Base-by-base conservation (phyloP, 2,888 invertebrate genomes). In the Tenthredo amoena region DNA sequence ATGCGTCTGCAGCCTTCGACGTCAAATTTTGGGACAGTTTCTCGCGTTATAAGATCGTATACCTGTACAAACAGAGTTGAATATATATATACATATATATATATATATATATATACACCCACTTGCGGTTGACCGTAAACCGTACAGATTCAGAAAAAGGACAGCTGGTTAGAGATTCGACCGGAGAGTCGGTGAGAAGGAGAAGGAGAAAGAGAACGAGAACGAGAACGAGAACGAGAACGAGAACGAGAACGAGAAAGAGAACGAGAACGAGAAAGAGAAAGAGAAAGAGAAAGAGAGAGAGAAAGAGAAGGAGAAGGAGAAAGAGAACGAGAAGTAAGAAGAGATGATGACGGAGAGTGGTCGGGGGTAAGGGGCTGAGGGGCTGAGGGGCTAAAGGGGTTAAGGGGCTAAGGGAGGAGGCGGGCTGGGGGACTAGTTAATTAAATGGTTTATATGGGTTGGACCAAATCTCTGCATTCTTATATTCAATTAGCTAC, bases 401-500 rank as follows among this genome's bases (percentile, higher is more conserved):
- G n/a, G 37, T n/a, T 3, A 15, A 5, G 37, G 79, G 58, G 55
- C n/a, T n/a, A 21, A 2, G 81, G 58, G 40, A n/a, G 62, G 62
- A 58, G 58, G 6, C 18, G 58, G 7, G 12, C 12, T 62, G 21
- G 10, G 77, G 55, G 65, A 87, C 90, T 91, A 89, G 91, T 91
- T 91, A 91, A 91, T 91, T 91, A 90, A 91, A 91, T 91, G 90
- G 90, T 91, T 91, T 91, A 91, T 91, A 91, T 90, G 90, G 90
- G 88, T 87, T 89, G 90, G 89, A 89, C 89, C 89, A 90, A 91
- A 92, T 91, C 90, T 91, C 90, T 89, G 88, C 89, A 89, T 91
- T 91, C 91, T 92, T 91, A 90, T 91, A 92, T 91, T 92, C 91
- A 92, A 92, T 92, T 92, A 92, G 91, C 88, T 88, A 88, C 88